A percentile compares a stretch with the other conserved stretches of the same genome.
phyloP scores from a whole-genome alignment of 2,797 vertebrate species.

The Pangasius krempfi region DNA sequence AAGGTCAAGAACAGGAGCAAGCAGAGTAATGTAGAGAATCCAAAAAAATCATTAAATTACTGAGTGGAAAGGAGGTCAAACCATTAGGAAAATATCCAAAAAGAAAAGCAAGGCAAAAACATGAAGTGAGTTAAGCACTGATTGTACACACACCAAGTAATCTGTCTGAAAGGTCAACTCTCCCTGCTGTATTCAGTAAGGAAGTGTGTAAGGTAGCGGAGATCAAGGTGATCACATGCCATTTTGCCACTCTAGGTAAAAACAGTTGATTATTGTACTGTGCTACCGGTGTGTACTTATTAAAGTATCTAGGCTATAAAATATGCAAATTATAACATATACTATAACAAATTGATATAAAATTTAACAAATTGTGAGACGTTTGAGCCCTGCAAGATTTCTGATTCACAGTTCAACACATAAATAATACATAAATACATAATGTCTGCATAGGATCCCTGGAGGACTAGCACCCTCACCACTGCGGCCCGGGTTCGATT shows the following conservation, averaged over 20 bases:
- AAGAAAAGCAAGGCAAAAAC: neutral
- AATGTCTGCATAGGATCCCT: neutral
- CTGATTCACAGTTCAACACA: neutral
- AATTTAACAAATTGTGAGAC: neutral
- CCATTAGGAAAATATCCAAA: neutral
- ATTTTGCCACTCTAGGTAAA: neutral
- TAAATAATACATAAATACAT: slow-evolving; percentile 10
- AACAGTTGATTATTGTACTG: neutral
- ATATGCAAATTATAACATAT: neutral
- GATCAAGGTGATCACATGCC: neutral
- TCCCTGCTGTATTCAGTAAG: neutral
- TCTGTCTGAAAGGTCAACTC: neutral
- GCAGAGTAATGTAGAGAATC: neutral
- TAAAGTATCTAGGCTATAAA: neutral
- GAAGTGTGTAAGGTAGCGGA: neutral
- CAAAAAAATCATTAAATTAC: neutral
- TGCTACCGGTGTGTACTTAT: neutral
- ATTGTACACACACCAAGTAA: neutral
- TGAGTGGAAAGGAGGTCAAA: neutral
- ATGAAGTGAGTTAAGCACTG: neutral
- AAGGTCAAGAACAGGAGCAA: neutral
- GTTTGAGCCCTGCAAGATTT: neutral
- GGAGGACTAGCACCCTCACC: too few species aligned
- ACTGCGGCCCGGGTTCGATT: too few species aligned
- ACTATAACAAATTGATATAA: too few species aligned